phyloP scores from a whole-genome alignment of 1,140 invertebrate species.

The Acyrthosiphon pisum region DNA sequence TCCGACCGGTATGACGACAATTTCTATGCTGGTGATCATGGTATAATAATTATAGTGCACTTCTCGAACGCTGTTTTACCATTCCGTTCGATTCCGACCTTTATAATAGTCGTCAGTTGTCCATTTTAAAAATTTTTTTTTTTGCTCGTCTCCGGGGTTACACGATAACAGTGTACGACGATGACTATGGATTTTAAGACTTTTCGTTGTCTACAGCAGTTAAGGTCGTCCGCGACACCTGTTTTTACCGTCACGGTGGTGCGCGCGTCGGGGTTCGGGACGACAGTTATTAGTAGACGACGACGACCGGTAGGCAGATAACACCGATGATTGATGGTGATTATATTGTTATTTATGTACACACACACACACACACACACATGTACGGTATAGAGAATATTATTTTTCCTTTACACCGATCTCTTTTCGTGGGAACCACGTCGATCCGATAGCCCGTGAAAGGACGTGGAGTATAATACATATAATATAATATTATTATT shows the following conservation, averaged over 20 bases:
- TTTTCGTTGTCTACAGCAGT: not conserved
- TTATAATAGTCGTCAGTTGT: not conserved
- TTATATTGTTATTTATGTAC: conserved; percentile 12
- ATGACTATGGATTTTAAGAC: not conserved
- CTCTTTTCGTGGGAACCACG: conserved; percentile 5
- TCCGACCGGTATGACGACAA: too few species aligned
- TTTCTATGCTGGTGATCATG: too few species aligned
- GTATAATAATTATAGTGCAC: too few species aligned
- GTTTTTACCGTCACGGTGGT: conserved; percentile 9
- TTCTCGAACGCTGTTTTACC: not conserved
- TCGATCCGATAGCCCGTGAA: not conserved
- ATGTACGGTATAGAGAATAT: not conserved
- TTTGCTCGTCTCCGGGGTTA: not conserved
- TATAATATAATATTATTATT: not conserved
- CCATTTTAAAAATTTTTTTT: not conserved
- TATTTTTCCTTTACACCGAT: conserved; percentile 3
- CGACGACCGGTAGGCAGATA: not conserved
- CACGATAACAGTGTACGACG: not conserved
- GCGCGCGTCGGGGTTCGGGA: not conserved
- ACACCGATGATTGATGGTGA: conserved; percentile 40
- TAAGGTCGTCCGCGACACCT: not conserved
- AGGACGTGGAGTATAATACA: not conserved
- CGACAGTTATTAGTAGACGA: not conserved
- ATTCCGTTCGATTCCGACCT: not conserved
- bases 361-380: too few species aligned